Base-by-base conservation (phyloP, 2,113 vertebrate species). In the Columba livia region DNA sequence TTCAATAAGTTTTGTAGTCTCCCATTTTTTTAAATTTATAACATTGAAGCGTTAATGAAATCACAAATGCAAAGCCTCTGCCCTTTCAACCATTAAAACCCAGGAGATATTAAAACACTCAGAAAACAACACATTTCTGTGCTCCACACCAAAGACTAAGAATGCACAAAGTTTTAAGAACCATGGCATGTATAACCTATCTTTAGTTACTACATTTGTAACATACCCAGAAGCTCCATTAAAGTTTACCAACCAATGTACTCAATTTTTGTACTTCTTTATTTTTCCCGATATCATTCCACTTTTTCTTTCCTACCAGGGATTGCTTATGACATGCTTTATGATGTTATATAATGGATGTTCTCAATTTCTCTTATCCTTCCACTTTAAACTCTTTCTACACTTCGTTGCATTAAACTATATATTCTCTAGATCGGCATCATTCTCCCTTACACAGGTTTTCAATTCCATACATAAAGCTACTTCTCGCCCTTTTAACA, bases 401-500 rank as follows among this genome's bases (percentile, higher is more conserved):
- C 44, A 56, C 53, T 79, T 61, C 8, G 24, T 32, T 94, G 38
- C 44, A n/a, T 60, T 89, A 70, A 82, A 75, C 57, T 60, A 15
- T 5, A 62, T 26, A 69, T 47, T 53, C 83, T 73, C 67, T 16
- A 38, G 9, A 72, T 47, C 50, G 85, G 58, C 50, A 80, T 51
- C 78, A 19, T 38, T 78, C 70, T 77, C 83, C 42, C 56, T 54
- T 67, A 67, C 14, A 64, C 21, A 60, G 57, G 28, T 70, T 91
- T 89, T 74, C 65, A 81, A 23, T 47, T 56, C 53, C 65, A 67
- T 26, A 87, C 26, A 58, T 90, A 3, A 40, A 94, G 85, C 38
- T 67, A 66, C 12, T 84, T 62, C 69, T 91, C 94, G 81, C 65
- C 81, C 70, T 95, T 94, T 84, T 79, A 89, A 92, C 61, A 64